These are phyloP conservation scores for Sycophila texana DNA, from an alignment of 2,888 invertebrate species.

Conservation along the genomic window DNA sequence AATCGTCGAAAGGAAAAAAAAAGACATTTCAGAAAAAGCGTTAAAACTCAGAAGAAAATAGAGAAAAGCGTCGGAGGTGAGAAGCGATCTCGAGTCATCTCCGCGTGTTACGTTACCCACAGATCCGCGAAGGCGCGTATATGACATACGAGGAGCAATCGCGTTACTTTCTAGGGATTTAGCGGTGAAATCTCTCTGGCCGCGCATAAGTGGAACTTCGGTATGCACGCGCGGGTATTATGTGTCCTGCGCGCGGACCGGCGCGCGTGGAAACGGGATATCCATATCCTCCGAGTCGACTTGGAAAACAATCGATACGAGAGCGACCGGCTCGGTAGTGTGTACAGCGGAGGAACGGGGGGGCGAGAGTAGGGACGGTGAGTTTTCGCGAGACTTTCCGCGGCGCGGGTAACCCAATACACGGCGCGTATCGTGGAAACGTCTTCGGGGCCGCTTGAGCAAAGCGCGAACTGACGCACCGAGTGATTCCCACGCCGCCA, in stretches of 20 bases:
- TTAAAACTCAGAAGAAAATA: not conserved
- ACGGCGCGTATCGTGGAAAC: conserved; percentile 57
- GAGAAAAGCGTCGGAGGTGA: not conserved
- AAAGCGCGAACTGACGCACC: not conserved
- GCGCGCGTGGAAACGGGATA: conserved; percentile 70
- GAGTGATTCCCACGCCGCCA: conserved; percentile 65
- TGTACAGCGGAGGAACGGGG: not conserved
- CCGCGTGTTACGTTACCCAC: conserved; percentile 49
- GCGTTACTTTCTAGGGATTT: conserved; percentile 62
- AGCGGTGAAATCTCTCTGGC: conserved; percentile 59
- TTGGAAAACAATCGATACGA: conserved; percentile 71
- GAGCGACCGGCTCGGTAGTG: conserved; percentile 38
- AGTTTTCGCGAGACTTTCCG: conserved; percentile 18
- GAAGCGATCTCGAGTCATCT: conserved; percentile 1
- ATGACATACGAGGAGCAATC: conserved; percentile 56
- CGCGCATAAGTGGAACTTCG: conserved; percentile 56
- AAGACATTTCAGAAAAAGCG: not conserved
- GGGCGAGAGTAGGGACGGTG: conserved; percentile 6
- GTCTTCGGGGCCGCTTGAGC: not conserved
- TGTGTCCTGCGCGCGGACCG: conserved; percentile 64
- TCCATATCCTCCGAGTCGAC: conserved; percentile 66
- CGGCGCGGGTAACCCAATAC: conserved; percentile 60
- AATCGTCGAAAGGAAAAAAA: not conserved
- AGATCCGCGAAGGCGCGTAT: not conserved
- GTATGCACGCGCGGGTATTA: conserved; percentile 70